phyloP scores from a whole-genome alignment of 2,797 vertebrate genomes.

The Phrynocephalus guinanensis region DNA sequence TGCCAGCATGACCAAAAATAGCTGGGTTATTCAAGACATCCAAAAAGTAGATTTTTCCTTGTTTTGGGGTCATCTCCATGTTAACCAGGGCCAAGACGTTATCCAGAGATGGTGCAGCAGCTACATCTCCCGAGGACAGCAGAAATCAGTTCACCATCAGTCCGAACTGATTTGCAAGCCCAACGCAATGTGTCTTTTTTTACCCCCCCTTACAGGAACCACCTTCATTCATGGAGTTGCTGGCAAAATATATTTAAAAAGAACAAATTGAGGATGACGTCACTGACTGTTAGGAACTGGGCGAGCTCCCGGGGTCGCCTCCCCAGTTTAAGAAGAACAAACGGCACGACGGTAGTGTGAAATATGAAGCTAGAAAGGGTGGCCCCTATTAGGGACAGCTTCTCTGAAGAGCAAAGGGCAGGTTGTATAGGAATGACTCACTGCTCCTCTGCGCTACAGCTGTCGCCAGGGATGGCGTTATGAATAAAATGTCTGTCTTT shows the following conservation, averaged over 20 bases:
- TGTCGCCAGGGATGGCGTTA: not conserved
- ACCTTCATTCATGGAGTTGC: constrained; percentile 60
- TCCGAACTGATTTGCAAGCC: not conserved
- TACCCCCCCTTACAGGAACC: constrained; percentile 60
- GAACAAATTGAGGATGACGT: constrained; percentile 21
- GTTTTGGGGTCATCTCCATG: too few species aligned
- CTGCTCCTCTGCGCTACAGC: not conserved
- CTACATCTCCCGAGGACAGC: not conserved
- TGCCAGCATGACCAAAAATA: too few species aligned
- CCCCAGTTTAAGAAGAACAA: not conserved
- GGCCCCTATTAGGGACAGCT: not conserved
- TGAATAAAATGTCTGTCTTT: constrained; percentile 1
- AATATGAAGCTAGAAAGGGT: not conserved
- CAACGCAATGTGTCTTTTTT: not conserved
- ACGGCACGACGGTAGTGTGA: not conserved
- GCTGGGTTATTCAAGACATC: not conserved
- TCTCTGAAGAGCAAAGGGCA: not conserved
- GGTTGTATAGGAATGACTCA: not conserved
- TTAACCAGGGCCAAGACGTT: not conserved
- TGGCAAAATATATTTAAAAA: constrained; percentile 68
- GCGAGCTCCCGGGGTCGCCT: not conserved
- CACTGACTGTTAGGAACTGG: not conserved
- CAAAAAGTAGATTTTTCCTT: not conserved
- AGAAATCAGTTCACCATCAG: fast-evolving
- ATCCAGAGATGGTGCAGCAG: not conserved